Base-by-base conservation (phyloP, 2,888 invertebrate species). In the Cotesia congregata region DNA sequence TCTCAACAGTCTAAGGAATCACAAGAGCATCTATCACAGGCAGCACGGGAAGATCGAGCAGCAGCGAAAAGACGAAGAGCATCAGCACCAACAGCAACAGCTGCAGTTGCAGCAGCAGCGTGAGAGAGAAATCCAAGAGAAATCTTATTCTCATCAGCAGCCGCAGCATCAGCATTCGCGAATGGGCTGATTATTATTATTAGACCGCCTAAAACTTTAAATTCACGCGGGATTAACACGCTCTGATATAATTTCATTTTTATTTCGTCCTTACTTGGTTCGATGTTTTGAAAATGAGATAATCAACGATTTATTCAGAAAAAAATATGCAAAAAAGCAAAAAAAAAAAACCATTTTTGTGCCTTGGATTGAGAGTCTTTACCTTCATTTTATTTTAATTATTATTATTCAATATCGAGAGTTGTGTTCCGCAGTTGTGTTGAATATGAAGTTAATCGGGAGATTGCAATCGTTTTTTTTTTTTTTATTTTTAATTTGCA, bases 11-110 rank as follows among this genome's bases (percentile, higher is more conserved):
- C 93, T 96, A 88, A 93, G 96, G 90, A 96, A 96, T 92, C 96
- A 96, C 93, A 96, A 96, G 93, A 96, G 96, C 91, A 96, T 96
- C 92, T 96, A 96, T 91, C 96, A 96, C 91, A 94, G 96, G 75
- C 90, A 90, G 82, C 90, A 89, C 83, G 88, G 87, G 81, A 88
- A 88, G 91, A 93, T 93, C 89, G 91, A 92, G 83, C 95, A 95
- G 92, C 95, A 94, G 91, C 93, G 93, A 89, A 92, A 92, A 90
- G 91, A 92, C 87, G 90, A 90, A 83, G 90, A 91, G 85, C 91
- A 83, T 84, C 90, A 83, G 50, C 50, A 50, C 67, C 82, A 80
- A 61, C 50, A 50, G 50, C 50, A 50, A 50, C 82, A 81, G 79
- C 85, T 83, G 79, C 83, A 82, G 80, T 9, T 50, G 50, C 91